These are phyloP conservation scores for Pentalonia nigronervosa DNA, from an alignment of 1,140 invertebrate genomes.

Conservation along the genomic window DNA sequence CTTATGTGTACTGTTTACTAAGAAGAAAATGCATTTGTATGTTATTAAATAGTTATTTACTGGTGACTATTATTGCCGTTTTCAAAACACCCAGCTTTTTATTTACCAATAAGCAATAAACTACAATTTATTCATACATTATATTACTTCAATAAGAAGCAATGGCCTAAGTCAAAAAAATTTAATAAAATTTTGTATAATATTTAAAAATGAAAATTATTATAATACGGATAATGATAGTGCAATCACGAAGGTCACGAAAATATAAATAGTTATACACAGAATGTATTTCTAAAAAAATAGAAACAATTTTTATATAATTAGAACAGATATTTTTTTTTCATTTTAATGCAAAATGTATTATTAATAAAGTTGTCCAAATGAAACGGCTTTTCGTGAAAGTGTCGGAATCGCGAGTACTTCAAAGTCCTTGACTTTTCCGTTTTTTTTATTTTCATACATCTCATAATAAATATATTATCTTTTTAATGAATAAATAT, in stretches of 20 bases:
- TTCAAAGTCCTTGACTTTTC: slow-evolving; percentile 17
- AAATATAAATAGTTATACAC: background rate
- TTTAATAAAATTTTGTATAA: background rate
- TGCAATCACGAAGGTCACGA: background rate
- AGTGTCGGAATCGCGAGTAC: background rate
- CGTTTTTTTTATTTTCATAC: too few species aligned
- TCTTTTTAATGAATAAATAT: background rate
- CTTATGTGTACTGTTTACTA: background rate
- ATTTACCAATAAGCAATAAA: background rate
- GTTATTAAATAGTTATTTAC: background rate
- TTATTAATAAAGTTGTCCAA: background rate
- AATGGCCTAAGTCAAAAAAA: too few species aligned
- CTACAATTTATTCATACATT: background rate
- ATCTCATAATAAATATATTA: background rate
- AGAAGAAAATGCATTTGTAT: background rate
- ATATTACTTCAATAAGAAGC: background rate
- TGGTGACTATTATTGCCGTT: background rate
- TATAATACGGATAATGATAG: background rate
- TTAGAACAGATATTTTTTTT: background rate
- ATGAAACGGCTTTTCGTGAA: background rate
- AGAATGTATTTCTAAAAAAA: background rate
- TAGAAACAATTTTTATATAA: background rate
- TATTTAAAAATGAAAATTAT: background rate
- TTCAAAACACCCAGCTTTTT: background rate
- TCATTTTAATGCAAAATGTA: background rate